phyloP scores from a whole-genome alignment of 1,140 invertebrate species.

The Drosophila ogumai region DNA sequence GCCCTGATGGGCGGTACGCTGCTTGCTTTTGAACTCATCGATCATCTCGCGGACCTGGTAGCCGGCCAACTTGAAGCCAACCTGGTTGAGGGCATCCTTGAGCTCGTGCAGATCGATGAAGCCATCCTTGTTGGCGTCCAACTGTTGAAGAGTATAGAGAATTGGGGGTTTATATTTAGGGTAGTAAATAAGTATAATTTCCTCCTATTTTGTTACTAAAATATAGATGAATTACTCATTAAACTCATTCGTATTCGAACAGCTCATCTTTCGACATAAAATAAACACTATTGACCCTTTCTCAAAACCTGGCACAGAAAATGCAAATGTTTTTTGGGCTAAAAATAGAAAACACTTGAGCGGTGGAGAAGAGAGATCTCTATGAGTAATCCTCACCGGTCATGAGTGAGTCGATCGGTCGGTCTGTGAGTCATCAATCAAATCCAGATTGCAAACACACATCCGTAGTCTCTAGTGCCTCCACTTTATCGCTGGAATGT shows the following conservation, averaged over 20 bases:
- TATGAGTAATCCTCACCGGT: slow-evolving; percentile 51
- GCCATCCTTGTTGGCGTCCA: slow-evolving; percentile 96
- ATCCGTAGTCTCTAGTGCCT: slow-evolving; percentile 8
- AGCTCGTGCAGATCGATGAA: slow-evolving; percentile 95
- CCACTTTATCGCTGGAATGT: slow-evolving; percentile 38
- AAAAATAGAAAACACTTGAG: slow-evolving; percentile 2
- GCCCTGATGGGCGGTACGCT: slow-evolving; percentile 89
- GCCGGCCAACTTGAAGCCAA: slow-evolving; percentile 96
- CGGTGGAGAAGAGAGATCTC: slow-evolving; percentile 1
- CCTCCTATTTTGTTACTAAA: no score
- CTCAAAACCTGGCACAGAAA: background rate
- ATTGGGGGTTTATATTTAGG: background rate
- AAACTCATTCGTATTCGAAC: background rate
- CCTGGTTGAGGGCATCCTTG: slow-evolving; percentile 94
- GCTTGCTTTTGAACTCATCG: slow-evolving; percentile 92
- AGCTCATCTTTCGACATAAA: background rate
- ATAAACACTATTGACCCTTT: background rate
- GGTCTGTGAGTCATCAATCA: slow-evolving; percentile 46
- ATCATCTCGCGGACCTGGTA: slow-evolving; percentile 96
- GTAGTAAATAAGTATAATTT: no score
- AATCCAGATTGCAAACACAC: slow-evolving; percentile 31
- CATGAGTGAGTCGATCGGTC: slow-evolving; percentile 31
- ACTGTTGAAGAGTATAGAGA: slow-evolving; percentile 87
- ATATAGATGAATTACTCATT: no score
- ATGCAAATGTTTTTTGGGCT: background rate